phyloP scores from a whole-genome alignment of 1,140 invertebrate genomes.

The Drosophila ambigua region DNA sequence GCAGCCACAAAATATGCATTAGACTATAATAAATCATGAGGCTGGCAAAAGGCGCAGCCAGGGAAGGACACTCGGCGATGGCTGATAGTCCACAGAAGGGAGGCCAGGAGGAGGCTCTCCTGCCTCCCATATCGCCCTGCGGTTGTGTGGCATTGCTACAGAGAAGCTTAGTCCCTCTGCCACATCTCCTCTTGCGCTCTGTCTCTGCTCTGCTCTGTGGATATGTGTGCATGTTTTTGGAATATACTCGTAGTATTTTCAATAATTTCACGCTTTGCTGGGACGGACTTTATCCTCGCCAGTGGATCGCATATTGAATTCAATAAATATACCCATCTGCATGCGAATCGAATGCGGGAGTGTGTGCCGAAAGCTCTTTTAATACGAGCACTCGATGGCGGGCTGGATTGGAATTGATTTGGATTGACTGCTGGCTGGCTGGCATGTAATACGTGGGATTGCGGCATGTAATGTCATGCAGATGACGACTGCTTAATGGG shows the following conservation, averaged over 20 bases:
- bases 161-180: too few species aligned
- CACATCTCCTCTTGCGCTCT: too few species aligned
- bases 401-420: slow-evolving; percentile 61
- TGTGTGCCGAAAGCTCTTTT: slow-evolving; percentile 47
- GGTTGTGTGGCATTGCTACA: too few species aligned
- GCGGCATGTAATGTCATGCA: slow-evolving; percentile 76
- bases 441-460: slow-evolving; percentile 75
- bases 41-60: slow-evolving; percentile 48
- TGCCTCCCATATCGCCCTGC: background rate
- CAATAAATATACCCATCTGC: slow-evolving; percentile 61
- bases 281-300: slow-evolving; percentile 44
- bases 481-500: slow-evolving; percentile 76
- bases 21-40: slow-evolving; percentile 78
- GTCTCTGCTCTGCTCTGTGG: background rate
- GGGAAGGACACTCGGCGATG: slow-evolving; percentile 27
- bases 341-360: slow-evolving; percentile 2
- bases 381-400: slow-evolving; percentile 44
- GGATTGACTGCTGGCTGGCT: slow-evolving; percentile 40
- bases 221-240: slow-evolving; percentile 7
- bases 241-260: slow-evolving; percentile 49
- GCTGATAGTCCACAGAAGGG: slow-evolving; percentile 35
- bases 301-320: slow-evolving; percentile 62
- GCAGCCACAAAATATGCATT: slow-evolving; percentile 75
- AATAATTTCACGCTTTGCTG: slow-evolving; percentile 77
- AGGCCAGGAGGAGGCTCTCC: background rate